Evolutionary conservation across 2,797 vertebrate species (phyloP).

Genomic region (Ciconia nigra): DNA sequence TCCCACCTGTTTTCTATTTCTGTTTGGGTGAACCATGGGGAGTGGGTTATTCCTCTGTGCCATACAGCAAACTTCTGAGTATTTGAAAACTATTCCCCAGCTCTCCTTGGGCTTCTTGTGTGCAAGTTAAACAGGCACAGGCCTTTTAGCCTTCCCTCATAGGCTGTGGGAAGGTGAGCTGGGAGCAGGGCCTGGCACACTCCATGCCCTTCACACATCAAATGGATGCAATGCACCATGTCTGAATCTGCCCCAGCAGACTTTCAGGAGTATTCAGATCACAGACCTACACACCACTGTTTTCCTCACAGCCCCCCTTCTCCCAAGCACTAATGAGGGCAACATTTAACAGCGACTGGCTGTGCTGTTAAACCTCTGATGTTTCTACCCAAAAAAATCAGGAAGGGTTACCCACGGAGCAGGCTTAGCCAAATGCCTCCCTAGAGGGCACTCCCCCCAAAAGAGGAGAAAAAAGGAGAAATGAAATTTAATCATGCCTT

Average conservation of each 20-base stretch:
- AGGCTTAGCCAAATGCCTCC: conserved; percentile 5
- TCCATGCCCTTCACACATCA: neutral
- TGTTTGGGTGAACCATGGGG: neutral
- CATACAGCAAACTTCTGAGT: neutral
- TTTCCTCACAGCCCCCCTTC: neutral
- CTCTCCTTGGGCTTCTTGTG: neutral
- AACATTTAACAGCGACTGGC: neutral
- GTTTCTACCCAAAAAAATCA: conserved; percentile 49
- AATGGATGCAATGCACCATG: accelerated
- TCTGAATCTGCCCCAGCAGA: neutral
- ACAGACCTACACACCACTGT: neutral
- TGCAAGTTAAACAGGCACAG: neutral
- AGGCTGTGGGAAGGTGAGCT: neutral
- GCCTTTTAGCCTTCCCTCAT: neutral
- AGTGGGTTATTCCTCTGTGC: neutral
- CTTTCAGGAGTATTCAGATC: neutral
- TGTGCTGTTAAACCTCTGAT: neutral
- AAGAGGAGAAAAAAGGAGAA: neutral
- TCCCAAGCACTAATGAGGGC: neutral
- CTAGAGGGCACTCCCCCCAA: neutral
- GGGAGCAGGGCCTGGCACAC: neutral
- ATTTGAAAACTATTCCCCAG: neutral
- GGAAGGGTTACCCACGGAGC: neutral
- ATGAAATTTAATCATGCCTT: conserved; percentile 44
- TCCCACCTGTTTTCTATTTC: neutral